These are phyloP conservation scores for Quadroppia sp. DNA, from an alignment of 2,888 invertebrate species.

Conservation along the genomic window DNA sequence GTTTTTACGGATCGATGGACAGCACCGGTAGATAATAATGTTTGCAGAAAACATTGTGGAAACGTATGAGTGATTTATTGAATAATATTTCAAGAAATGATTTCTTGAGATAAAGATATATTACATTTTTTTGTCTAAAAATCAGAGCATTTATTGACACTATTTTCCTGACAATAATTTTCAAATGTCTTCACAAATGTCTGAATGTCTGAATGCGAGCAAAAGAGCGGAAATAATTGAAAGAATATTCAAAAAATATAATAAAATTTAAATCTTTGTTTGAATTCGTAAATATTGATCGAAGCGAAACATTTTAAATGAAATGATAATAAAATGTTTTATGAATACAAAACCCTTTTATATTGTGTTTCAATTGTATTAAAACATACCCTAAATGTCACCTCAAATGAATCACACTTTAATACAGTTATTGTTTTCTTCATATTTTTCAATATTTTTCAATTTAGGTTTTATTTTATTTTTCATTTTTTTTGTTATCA, in stretches of 20 bases:
- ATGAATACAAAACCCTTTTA: background rate
- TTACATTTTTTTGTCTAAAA: too few relatives aligned
- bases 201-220: too few relatives aligned
- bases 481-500: background rate
- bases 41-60: too few relatives aligned
- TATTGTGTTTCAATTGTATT: background rate
- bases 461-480: background rate
- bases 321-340: background rate
- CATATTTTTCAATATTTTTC: background rate
- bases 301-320: constrained; percentile 14
- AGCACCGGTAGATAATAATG: too few relatives aligned
- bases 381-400: constrained; percentile 14
- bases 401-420: background rate
- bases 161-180: too few relatives aligned
- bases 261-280: background rate
- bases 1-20: too few relatives aligned
- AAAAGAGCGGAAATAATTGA: background rate
- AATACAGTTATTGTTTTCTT: background rate
- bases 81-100: too few relatives aligned
- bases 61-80: too few relatives aligned
- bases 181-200: too few relatives aligned
- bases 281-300: background rate
- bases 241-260: background rate
- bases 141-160: too few relatives aligned
- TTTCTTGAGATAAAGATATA: too few relatives aligned